Evolutionary conservation across 2,888 invertebrate genomes (phyloP).

Genomic region (Pediacus dermestoides): DNA sequence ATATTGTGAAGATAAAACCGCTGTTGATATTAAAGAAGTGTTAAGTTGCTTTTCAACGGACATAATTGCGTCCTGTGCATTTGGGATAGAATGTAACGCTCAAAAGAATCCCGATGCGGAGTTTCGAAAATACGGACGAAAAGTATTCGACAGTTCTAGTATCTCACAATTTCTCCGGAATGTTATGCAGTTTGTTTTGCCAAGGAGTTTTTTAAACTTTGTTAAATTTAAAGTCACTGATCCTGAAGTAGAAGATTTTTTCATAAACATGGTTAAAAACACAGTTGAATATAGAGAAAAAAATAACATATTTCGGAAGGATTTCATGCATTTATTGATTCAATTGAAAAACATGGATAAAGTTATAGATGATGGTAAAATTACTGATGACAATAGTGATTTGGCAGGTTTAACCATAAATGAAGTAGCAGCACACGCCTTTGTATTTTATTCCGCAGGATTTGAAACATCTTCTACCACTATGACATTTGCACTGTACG

Average conservation of each 20-base stretch:
- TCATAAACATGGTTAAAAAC: constrained; percentile 38
- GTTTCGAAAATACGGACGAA: constrained; percentile 41
- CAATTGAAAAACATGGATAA: no score
- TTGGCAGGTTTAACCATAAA: constrained; percentile 18
- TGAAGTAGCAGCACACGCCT: constrained; percentile 25
- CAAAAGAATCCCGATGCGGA: constrained; percentile 53
- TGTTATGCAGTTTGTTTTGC: neutral
- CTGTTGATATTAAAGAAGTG: constrained; percentile 11
- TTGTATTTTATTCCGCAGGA: constrained; percentile 25
- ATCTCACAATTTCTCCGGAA: neutral
- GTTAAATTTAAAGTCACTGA: neutral
- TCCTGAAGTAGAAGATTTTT: constrained; percentile 20
- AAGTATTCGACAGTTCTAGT: constrained; percentile 13
- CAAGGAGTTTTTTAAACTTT: neutral
- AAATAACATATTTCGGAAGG: constrained; percentile 45
- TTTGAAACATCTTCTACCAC: constrained; percentile 29
- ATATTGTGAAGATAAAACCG: neutral
- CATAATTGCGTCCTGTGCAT: constrained; percentile 56
- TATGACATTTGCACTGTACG: constrained; percentile 26
- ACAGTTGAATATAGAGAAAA: constrained; percentile 46
- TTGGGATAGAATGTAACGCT: constrained; percentile 57
- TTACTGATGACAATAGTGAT: constrained; percentile 32
- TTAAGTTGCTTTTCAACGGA: constrained; percentile 53
- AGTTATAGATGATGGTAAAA: constrained; percentile 42
- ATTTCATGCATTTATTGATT: constrained; percentile 55